A percentile compares a stretch with the other conserved stretches of the same genome.
Conservation (phyloP, 2,797 vertebrate species). For the Leptatherina wallacei region DNA sequence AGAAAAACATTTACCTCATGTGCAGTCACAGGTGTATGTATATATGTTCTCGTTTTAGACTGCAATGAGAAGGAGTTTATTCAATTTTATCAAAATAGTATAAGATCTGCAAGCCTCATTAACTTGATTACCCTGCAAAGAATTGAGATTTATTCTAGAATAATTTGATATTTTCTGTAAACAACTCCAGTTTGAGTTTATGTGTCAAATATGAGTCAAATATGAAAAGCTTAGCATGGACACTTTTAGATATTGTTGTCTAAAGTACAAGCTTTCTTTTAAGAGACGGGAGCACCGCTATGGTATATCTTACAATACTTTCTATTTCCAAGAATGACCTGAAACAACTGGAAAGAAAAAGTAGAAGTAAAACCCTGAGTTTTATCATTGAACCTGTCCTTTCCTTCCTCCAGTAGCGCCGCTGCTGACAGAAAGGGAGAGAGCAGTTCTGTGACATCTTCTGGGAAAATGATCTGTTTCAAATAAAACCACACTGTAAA, state of each 20-base stretch:
- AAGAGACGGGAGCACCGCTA: too few relatives aligned
- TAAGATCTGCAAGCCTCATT: background rate
- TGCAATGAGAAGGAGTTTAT: background rate
- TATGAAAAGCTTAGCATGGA: too few relatives aligned
- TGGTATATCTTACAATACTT: too few relatives aligned
- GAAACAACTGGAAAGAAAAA: too few relatives aligned
- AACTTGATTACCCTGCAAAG: too few relatives aligned
- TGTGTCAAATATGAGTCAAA: too few relatives aligned
- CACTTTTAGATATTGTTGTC: too few relatives aligned
- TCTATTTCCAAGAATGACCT: too few relatives aligned
- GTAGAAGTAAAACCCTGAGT: background rate
- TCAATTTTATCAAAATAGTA: background rate
- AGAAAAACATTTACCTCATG: slow-evolving; percentile 16
- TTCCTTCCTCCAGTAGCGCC: background rate
- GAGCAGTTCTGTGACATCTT: background rate
- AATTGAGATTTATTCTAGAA: background rate
- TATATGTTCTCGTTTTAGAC: background rate
- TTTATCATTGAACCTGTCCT: background rate
- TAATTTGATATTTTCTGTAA: background rate
- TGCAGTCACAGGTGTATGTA: slow-evolving; percentile 33
- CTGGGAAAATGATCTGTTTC: background rate
- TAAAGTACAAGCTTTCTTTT: too few relatives aligned
- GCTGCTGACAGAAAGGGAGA: background rate
- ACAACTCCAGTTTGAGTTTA: background rate
- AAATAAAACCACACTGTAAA: background rate